Evolutionary conservation across 1,140 invertebrate genomes (phyloP).

Genomic region (Leguminivora glycinivorella): DNA sequence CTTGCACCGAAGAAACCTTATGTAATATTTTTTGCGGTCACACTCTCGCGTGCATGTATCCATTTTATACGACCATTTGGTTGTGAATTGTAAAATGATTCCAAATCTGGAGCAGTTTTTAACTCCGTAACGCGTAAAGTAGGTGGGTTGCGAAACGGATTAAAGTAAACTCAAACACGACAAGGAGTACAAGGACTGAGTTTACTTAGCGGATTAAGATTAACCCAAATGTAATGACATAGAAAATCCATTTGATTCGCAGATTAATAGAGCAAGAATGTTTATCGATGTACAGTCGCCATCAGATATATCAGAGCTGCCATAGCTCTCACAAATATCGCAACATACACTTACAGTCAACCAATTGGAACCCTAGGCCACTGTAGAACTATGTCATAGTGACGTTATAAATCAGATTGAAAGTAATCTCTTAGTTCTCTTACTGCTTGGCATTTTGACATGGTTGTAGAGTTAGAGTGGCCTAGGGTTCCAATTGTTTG

Average conservation of each 20-base stretch:
- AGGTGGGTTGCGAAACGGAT: background rate
- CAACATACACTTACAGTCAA: too few relatives aligned
- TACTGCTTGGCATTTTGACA: too few relatives aligned
- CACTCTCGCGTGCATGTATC: background rate
- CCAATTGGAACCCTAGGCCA: too few relatives aligned
- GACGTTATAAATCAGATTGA: too few relatives aligned
- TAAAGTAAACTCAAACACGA: slow-evolving; percentile 4
- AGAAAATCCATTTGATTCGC: background rate
- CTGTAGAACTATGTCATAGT: too few relatives aligned
- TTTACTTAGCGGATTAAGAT: background rate
- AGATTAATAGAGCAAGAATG: background rate
- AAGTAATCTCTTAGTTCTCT: too few relatives aligned
- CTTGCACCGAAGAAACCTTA: too few relatives aligned
- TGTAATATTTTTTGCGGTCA: background rate
- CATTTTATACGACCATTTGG: background rate
- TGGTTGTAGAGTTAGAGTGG: too few relatives aligned
- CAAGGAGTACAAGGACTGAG: slow-evolving; percentile 4
- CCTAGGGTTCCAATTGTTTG: too few relatives aligned
- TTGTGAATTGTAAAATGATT: background rate
- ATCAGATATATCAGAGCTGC: too few relatives aligned
- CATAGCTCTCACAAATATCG: too few relatives aligned
- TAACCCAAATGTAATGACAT: background rate
- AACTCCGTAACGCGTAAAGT: background rate
- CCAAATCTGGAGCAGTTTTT: slow-evolving; percentile 1
- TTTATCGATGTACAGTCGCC: too few relatives aligned